These are phyloP conservation scores for Deladenus siricidicola DNA, from an alignment of 2,888 invertebrate genomes.

Conservation along the genomic window DNA sequence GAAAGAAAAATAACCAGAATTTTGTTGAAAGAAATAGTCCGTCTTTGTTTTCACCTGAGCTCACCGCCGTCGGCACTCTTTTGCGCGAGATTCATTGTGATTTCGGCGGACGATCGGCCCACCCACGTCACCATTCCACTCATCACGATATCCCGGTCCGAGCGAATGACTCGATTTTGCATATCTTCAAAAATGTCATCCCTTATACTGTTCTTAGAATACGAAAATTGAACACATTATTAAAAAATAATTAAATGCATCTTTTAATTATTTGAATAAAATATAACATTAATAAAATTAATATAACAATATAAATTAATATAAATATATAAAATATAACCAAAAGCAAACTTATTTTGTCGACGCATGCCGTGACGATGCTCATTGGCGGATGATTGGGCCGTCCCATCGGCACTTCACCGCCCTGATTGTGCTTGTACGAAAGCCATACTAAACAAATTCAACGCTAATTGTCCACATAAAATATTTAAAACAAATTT, in stretches of 20 bases:
- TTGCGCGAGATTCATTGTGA: constrained; percentile 58
- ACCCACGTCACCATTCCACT: constrained; percentile 70
- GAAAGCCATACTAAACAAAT: constrained; percentile 63
- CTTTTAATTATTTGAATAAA: too few relatives aligned
- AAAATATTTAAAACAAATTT: too few relatives aligned
- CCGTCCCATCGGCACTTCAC: constrained; percentile 58
- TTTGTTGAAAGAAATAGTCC: constrained; percentile 3
- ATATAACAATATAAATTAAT: too few relatives aligned
- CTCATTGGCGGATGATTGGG: constrained; percentile 57
- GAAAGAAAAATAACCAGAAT: background rate
- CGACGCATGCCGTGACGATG: constrained; percentile 69
- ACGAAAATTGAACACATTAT: background rate
- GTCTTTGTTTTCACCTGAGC: constrained; percentile 9
- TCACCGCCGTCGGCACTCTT: constrained; percentile 27
- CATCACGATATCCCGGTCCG: constrained; percentile 63
- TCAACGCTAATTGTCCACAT: too few relatives aligned
- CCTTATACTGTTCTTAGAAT: background rate
- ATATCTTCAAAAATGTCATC: constrained; percentile 21
- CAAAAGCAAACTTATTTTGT: constrained; percentile 63
- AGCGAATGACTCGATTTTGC: constrained; percentile 40
- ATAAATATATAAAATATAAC: too few relatives aligned
- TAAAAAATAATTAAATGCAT: too few relatives aligned
- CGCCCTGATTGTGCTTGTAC: constrained; percentile 61
- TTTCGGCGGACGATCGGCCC: constrained; percentile 67
- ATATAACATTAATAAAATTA: too few relatives aligned